Percentiles rank a stretch among this genome's conserved stretches.
phyloP scores from a whole-genome alignment of 2,888 invertebrate genomes.

The Psococerastis gibbosa region DNA sequence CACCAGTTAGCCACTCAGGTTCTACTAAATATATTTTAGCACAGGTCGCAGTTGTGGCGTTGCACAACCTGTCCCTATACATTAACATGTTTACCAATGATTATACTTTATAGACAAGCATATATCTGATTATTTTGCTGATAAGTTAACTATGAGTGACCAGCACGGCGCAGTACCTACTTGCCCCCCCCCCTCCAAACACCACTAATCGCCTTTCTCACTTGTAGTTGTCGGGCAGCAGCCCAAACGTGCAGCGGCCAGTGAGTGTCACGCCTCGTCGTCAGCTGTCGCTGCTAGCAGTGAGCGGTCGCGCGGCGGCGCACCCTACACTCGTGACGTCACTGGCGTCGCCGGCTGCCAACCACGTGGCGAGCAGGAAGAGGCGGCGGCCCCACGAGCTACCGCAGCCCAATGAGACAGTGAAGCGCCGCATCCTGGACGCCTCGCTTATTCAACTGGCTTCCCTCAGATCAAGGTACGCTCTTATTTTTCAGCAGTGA shows the following conservation, averaged over 20 bases:
- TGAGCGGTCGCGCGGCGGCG: conserved; percentile 14
- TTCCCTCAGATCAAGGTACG: background rate
- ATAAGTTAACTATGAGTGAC: no score
- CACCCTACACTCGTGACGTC: conserved; percentile 17
- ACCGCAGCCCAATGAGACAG: conserved; percentile 39
- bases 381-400: conserved; percentile 44
- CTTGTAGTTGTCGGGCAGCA: conserved; percentile 14
- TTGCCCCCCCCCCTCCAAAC: no score
- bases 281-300: no score
- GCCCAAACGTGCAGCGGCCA: no score
- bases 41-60: no score
- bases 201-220: conserved; percentile 15
- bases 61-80: no score
- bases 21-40: no score
- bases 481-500: conserved; percentile 11
- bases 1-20: no score
- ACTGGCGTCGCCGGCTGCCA: conserved; percentile 22
- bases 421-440: conserved; percentile 6
- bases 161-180: conserved; percentile 27
- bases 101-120: no score
- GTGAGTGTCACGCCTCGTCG: no score
- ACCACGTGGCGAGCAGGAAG: conserved; percentile 36
- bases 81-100: no score
- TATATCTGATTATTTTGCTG: no score
- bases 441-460: background rate